Evolutionary conservation across 2,113 vertebrate genomes (phyloP), one percentile per base, ranked within the genome.

Genomic region (Callipepla squamata): DNA sequence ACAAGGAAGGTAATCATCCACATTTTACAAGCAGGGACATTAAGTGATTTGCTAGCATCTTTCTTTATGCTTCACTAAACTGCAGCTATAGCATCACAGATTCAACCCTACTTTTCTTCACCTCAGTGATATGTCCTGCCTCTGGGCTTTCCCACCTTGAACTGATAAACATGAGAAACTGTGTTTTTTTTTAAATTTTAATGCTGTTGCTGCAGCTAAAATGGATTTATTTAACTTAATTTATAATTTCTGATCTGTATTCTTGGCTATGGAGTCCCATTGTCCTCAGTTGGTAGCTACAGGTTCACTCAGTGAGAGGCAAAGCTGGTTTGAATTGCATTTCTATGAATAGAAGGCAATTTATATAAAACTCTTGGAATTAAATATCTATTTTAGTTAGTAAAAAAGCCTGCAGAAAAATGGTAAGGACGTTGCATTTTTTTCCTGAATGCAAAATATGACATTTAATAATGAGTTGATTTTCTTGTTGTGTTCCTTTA

Each of bases 101-200:
- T 51, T 69, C 40, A 48, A 5, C 8, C 9, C 7, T 34, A 32
- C 34, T 51, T 3, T 57, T 87, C 53, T 48, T 75, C 25, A 47
- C 4, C 8, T 9, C 25, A 40, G 0, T 18, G 5, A 67, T 62
- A 8, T 28, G 26, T 75, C 12, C 4, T 3, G 2, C 7, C 5
- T 3, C 10, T 18, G 5, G 5, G 6, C 12, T 5, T 83, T 90
- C 44, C 85, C 23, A 28, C n/a, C 30, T 73, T 62, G 51, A 66
- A 45, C 3, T 44, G 5, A 44, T 2, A 79, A 85, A 38, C 4
- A 4, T 44, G 5, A 48, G 2, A 79, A 85, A 32, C 4, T 4
- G 1, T 40, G 8, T 11, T 50, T 62, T 36, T 15, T 25, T 5
- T 16, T 9, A 23, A 23, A 32, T 32, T 57, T 61, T 59, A 72